Percentiles rank a stretch among this genome's conserved stretches.
phyloP scores from a whole-genome alignment of 2,888 invertebrate species.

The Rhimphoctona megacephalus region DNA sequence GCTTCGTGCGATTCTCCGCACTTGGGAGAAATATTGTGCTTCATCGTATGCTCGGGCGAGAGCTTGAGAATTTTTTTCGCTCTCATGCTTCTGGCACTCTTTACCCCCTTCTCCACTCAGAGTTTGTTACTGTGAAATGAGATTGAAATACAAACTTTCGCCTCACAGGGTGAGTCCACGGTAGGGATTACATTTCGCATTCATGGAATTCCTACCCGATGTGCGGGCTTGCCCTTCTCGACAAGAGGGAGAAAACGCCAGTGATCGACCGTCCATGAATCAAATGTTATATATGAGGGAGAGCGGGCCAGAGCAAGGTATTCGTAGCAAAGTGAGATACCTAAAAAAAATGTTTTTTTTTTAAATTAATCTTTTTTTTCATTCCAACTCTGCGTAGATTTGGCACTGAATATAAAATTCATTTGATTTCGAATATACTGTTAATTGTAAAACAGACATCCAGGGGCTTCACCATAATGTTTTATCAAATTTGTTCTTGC shows the following conservation, averaged over 20 bases:
- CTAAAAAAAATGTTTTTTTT: neutral
- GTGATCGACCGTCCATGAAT: constrained; percentile 76
- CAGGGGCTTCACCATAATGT: no score
- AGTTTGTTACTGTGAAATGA: constrained; percentile 74
- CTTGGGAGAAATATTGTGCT: constrained; percentile 42
- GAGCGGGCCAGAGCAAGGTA: neutral
- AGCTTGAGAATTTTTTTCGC: constrained; percentile 23
- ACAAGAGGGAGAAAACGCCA: constrained; percentile 32
- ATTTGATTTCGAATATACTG: no score
- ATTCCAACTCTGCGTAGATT: no score
- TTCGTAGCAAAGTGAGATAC: neutral
- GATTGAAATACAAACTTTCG: constrained; percentile 78
- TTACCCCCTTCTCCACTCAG: constrained; percentile 29
- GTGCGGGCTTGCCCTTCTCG: constrained; percentile 5
- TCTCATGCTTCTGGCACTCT: constrained; percentile 16
- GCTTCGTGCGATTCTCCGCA: constrained; percentile 29
- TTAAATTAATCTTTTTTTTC: no score
- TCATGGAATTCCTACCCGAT: constrained; percentile 78
- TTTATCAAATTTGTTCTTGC: neutral
- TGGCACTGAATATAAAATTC: no score
- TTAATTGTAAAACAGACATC: no score
- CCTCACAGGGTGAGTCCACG: constrained; percentile 50
- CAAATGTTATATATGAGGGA: constrained; percentile 73
- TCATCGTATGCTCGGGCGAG: constrained; percentile 25
- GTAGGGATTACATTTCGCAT: constrained; percentile 80